Conservation (phyloP, 2,797 vertebrate genomes). For the Lagodon rhomboides region DNA sequence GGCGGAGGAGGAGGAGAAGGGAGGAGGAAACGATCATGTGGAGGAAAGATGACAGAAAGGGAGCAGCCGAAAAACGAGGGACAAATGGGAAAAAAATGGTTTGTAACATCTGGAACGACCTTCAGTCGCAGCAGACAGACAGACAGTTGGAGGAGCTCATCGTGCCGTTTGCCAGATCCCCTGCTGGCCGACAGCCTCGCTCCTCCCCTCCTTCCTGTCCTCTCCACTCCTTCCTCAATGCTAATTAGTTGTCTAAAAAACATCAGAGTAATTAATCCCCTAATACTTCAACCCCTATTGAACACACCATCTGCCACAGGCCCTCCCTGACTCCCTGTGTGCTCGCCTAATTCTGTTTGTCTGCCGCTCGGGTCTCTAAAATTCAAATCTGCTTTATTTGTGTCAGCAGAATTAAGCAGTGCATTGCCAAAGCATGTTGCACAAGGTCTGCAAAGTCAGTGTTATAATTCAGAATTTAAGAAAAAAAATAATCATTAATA, state of each 20-base stretch:
- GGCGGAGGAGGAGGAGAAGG: background rate
- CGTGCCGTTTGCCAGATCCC: conserved; percentile 23
- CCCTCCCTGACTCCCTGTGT: conserved; percentile 26
- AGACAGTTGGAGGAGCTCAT: conserved; percentile 22
- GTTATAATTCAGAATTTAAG: background rate
- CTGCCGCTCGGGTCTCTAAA: background rate
- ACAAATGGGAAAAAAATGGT: background rate
- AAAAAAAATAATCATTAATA: background rate
- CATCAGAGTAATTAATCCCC: conserved; percentile 79
- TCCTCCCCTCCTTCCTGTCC: conserved; percentile 44
- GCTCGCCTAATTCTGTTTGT: conserved; percentile 27
- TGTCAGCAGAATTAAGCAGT: background rate
- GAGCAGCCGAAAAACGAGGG: background rate
- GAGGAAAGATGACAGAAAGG: background rate
- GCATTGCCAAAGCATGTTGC: background rate
- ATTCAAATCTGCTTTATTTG: conserved; percentile 14
- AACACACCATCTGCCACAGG: conserved; percentile 72
- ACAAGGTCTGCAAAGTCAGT: background rate
- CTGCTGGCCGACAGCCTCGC: conserved; percentile 15
- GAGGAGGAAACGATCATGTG: background rate
- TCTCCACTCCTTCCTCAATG: conserved; percentile 38
- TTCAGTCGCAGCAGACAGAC: conserved; percentile 31
- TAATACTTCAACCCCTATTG: conserved; percentile 67
- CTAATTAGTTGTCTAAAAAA: conserved; percentile 78
- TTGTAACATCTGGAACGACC: conserved; percentile 42